Conservation (phyloP, 2,888 invertebrate genomes). For the Phalera bucephala region DNA sequence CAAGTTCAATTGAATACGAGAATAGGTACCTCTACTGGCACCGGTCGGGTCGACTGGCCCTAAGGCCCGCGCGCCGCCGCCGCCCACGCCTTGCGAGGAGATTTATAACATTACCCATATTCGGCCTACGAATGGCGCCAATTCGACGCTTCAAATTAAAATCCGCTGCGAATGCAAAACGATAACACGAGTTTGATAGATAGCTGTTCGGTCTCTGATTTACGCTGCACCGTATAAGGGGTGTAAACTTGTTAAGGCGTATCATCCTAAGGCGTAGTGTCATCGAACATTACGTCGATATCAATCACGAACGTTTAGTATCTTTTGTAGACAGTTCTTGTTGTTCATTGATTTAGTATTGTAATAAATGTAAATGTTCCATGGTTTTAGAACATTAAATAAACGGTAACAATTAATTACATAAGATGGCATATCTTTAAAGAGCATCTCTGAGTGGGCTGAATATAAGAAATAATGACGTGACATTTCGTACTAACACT, state of each 20-base stretch:
- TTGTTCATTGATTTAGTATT: constrained; percentile 12
- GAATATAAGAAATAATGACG: neutral
- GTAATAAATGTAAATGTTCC: constrained; percentile 9
- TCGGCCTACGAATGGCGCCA: constrained; percentile 78
- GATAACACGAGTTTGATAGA: constrained; percentile 68
- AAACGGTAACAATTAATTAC: constrained; percentile 6
- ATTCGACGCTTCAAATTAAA: constrained; percentile 80
- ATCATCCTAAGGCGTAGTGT: constrained; percentile 34
- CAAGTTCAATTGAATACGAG: constrained; percentile 64
- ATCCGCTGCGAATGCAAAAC: constrained; percentile 71
- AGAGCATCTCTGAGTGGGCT: constrained; percentile 1
- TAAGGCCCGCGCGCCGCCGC: constrained; percentile 54
- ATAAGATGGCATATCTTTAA: neutral
- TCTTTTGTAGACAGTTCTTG: constrained; percentile 14
- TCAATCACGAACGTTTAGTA: constrained; percentile 36
- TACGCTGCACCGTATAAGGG: constrained; percentile 56
- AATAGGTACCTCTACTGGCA: constrained; percentile 40
- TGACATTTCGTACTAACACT: no score
- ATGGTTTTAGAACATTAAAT: constrained; percentile 15
- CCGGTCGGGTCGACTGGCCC: constrained; percentile 42
- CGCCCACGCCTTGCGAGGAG: constrained; percentile 60
- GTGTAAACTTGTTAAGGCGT: constrained; percentile 45
- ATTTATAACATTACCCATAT: constrained; percentile 82
- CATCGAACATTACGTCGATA: constrained; percentile 21
- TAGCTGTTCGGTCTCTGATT: constrained; percentile 66